Evolutionary conservation across 2,888 invertebrate species (phyloP), one percentile per base, ranked within the genome.

Genomic region (Odontocolon sp.): DNA sequence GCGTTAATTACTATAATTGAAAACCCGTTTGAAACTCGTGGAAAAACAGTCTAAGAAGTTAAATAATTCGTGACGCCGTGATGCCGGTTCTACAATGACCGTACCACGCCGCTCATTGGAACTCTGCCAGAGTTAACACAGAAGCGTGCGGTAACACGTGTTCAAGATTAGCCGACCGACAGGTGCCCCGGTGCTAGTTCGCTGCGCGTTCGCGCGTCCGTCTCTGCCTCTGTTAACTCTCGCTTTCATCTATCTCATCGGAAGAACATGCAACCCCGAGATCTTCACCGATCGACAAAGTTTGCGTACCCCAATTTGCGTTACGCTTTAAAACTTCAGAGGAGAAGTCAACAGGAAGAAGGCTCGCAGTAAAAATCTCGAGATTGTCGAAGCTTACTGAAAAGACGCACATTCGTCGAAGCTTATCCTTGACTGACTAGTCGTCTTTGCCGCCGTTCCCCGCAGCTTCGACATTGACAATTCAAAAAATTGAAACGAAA

Each of bases 121-220:
- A 54, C 4, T 3, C 52, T 8, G 63, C 77, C 77, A 73, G 68
- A 87, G 84, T 81, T 67, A 84, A 73, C 79, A 82, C 85, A 86
- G 84, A 86, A 85, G 71, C 67, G 67, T 68, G 67, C 50, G 85
- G 87, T 86, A 88, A 88, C 89, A 89, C 87, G 87, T 89, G 89
- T 89, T 85, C 87, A 84, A 89, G 89, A 88, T 89, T 88, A 89
- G 87, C 87, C 83, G 83, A 82, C 81, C 86, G 89, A 89, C 89
- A 89, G 89, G 89, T 89, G 89, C 88, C 83, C 83, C 79, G 80
- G 80, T 82, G 47, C 50, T 54, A 18, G 45, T 70, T 67, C 76
- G 23, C 18, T 66, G 40, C 8, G 9, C 54, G 47, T 54, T 64
- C 64, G n/a, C 57, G 52, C 52, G 42, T 54, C 50, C 61, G 31